Conservation (phyloP, 1,140 invertebrate species). For the Nebria ingens region DNA sequence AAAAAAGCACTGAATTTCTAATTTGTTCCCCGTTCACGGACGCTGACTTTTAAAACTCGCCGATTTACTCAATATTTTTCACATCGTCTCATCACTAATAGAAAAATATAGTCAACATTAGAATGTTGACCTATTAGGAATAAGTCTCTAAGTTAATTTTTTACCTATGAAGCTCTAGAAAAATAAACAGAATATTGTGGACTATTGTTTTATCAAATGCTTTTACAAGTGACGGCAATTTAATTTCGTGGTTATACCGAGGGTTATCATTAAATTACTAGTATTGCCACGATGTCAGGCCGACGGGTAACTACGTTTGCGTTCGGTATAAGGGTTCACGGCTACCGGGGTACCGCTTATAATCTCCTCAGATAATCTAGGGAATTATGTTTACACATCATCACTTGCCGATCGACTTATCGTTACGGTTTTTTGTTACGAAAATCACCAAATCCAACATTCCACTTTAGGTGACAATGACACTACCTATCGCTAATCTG, state of each 20-base stretch:
- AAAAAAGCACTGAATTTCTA: no score
- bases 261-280: neutral
- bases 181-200: no score
- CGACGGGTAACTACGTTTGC: neutral
- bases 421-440: neutral
- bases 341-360: slow-evolving; percentile 2
- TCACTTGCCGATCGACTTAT: slow-evolving; percentile 4
- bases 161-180: no score
- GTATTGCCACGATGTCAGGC: neutral
- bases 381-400: slow-evolving; percentile 1
- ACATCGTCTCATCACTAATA: neutral
- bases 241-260: neutral
- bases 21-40: no score
- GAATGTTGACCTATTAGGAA: no score
- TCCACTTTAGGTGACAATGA: no score
- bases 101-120: no score
- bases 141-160: no score
- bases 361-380: neutral
- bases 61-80: neutral
- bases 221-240: slow-evolving; percentile 1
- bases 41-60: no score
- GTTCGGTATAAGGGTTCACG: neutral
- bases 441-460: neutral
- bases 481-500: no score
- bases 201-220: neutral